These are phyloP conservation scores for Candidula unifasciata DNA, from an alignment of 2,888 invertebrate species.

Conservation along the genomic window DNA sequence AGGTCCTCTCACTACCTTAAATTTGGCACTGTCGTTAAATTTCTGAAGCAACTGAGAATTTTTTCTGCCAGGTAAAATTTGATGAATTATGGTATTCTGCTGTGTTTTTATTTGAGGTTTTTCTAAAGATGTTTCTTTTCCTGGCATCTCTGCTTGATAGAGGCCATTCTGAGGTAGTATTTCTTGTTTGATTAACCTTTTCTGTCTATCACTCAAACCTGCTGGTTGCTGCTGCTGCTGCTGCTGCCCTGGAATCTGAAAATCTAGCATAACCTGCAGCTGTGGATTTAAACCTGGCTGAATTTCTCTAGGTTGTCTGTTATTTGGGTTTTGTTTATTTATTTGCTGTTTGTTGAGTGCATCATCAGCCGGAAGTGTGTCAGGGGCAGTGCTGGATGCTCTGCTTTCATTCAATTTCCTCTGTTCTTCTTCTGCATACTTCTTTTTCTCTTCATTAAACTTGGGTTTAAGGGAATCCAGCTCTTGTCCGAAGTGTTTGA, in stretches of 20 bases:
- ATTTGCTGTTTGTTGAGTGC: not conserved
- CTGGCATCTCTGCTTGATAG: slow-evolving; percentile 16
- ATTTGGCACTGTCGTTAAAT: not conserved
- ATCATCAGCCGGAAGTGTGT: not conserved
- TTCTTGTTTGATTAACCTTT: not conserved
- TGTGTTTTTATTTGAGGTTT: not conserved
- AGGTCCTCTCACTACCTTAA: not conserved
- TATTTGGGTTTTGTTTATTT: not conserved
- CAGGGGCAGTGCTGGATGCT: not conserved
- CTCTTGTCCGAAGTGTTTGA: slow-evolving; percentile 16
- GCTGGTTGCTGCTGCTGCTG: slow-evolving; percentile 7
- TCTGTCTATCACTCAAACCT: not conserved
- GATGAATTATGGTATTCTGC: not conserved
- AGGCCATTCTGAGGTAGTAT: not conserved
- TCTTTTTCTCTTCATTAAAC: slow-evolving; percentile 35
- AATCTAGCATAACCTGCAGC: not conserved
- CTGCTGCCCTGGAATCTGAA: not conserved
- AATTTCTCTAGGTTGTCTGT: not conserved
- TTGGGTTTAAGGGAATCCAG: slow-evolving; percentile 21
- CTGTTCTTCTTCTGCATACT: slow-evolving; percentile 13
- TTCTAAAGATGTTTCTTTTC: not conserved
- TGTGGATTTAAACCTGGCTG: slow-evolving; percentile 1
- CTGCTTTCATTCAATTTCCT: not conserved
- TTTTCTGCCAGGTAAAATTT: not conserved
- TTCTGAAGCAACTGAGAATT: not conserved